phyloP scores from a whole-genome alignment of 2,888 invertebrate genomes.

The Agrotis ipsilon region DNA sequence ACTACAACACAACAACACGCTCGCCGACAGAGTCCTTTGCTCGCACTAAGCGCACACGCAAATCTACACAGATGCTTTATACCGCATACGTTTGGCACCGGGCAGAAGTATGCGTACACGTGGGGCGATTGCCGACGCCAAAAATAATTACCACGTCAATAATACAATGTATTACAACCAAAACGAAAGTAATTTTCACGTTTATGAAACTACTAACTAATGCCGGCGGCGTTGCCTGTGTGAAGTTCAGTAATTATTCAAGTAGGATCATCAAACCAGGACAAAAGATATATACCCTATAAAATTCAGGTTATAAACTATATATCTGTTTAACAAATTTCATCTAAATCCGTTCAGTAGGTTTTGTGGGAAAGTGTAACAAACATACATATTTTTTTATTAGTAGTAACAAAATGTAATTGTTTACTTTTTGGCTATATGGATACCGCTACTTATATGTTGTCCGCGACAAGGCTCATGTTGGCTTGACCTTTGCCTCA shows the following conservation, averaged over 20 bases:
- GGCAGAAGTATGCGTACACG: slow-evolving; percentile 47
- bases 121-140: slow-evolving; percentile 42
- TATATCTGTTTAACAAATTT: no score
- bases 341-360: no score
- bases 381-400: no score
- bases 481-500: slow-evolving; percentile 43
- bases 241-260: no score
- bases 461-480: slow-evolving; percentile 17
- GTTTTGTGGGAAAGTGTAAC: no score
- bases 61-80: slow-evolving; percentile 47
- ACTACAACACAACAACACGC: slow-evolving; percentile 22
- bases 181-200: slow-evolving; percentile 49
- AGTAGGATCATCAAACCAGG: no score
- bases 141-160: slow-evolving; percentile 60
- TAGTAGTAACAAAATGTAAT: slow-evolving; percentile 5
- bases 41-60: slow-evolving; percentile 47
- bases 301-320: no score
- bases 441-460: not conserved
- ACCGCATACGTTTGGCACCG: slow-evolving; percentile 51
- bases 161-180: slow-evolving; percentile 49
- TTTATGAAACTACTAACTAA: slow-evolving; percentile 12
- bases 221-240: no score
- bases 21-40: slow-evolving; percentile 55
- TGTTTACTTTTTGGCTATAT: not conserved
- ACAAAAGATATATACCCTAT: no score